Evolutionary conservation across 2,113 vertebrate genomes (phyloP), one percentile per base, ranked within the genome.

Genomic region (Hoplias malabaricus): DNA sequence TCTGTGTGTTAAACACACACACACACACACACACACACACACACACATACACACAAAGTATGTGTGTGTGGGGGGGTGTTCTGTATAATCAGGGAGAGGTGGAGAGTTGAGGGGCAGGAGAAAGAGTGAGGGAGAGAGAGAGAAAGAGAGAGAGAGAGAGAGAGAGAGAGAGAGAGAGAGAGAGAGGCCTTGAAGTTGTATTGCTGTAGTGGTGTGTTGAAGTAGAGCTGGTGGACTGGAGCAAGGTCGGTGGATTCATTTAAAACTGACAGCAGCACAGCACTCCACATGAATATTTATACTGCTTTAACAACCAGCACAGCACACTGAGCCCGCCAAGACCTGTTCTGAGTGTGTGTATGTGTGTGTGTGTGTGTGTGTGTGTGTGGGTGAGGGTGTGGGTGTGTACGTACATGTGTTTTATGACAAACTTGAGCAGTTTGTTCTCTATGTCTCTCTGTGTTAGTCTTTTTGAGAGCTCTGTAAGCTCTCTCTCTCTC

Each of bases 211-310:
- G 61, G 73, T 59, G 46, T 50, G 46, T 12, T 71, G 31, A 61
- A 62, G 69, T 73, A 79, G 82, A 77, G 79, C 80, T 72, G 54
- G 36, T 78, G 85, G 85, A 84, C 83, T 79, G 77, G 75, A 84
- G 82, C 84, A 85, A 85, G 82, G 86, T 84, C 82, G 70, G 77
- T 69, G 70, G 73, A 78, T 84, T 83, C 80, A 85, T 85, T 85
- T 87, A 84, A 73, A 87, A 54, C 78, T 75, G 74, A 77, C 80
- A 70, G 85, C 84, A 83, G 84, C 80, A 69, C 74, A 67, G 77
- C 46, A 54, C 73, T 75, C 78, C 70, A 79, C 86, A 87, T 87
- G 82, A 85, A 87, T 87, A 84, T 87, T 85, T 84, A 86, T 86
- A 75, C 59, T 27, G 77, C 84, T 81, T 83, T 84, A 81, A 76